Conservation (phyloP, 2,888 invertebrate species). For the Tillus elongatus region DNA sequence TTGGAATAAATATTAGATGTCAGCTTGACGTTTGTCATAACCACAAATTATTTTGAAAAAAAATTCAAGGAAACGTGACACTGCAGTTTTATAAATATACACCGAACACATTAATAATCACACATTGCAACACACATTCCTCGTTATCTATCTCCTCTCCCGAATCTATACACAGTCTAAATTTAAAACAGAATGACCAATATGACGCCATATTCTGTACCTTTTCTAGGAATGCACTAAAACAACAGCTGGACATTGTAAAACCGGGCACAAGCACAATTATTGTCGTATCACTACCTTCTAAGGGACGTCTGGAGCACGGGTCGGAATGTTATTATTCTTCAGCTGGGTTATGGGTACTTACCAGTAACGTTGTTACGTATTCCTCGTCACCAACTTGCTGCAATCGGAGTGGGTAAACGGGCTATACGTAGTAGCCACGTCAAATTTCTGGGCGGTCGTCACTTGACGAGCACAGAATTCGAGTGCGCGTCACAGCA, state of each 20-base stretch:
- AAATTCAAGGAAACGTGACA: too few species aligned
- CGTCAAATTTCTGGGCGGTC: constrained; percentile 80
- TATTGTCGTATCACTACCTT: constrained; percentile 26
- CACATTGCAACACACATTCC: too few species aligned
- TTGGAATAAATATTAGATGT: too few species aligned
- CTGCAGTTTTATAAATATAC: too few species aligned
- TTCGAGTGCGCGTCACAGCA: constrained; percentile 69
- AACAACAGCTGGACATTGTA: constrained; percentile 37
- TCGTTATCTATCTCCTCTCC: too few species aligned
- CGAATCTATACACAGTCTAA: too few species aligned
- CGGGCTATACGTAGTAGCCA: constrained; percentile 88
- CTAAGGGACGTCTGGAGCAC: constrained; percentile 42
- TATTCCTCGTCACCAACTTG: constrained; percentile 91
- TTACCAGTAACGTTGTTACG: constrained; percentile 50
- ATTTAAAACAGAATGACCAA: too few species aligned
- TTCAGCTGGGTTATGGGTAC: constrained; percentile 72
- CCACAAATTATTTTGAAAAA: too few species aligned
- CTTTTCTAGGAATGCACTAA: constrained; percentile 37
- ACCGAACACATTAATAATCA: too few species aligned
- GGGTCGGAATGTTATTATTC: constrained; percentile 53
- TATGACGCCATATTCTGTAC: constrained; percentile 46
- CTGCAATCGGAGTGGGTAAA: constrained; percentile 90
- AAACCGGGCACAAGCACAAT: constrained; percentile 40
- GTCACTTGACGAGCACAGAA: constrained; percentile 71
- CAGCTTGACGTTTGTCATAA: too few species aligned